Evolutionary conservation across 2,888 invertebrate genomes (phyloP).

Genomic region (Macaria notata): DNA sequence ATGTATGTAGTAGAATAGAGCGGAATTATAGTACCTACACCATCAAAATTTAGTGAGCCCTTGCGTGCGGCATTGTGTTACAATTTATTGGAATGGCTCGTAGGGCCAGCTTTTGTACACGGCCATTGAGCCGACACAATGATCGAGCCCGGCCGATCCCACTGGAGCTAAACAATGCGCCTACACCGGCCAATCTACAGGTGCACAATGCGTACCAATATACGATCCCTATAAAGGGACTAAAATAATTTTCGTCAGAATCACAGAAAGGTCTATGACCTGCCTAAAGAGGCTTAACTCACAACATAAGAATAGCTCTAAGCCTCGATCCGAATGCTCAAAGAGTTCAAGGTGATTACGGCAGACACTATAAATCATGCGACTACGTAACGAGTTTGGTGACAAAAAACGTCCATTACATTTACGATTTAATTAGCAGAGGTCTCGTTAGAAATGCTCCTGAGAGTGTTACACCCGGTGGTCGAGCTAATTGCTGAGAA

Average conservation of each 20-base stretch:
- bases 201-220: conserved; percentile 25
- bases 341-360: conserved; percentile 67
- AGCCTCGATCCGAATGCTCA: conserved; percentile 52
- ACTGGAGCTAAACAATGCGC: conserved; percentile 56
- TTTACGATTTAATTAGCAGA: conserved; percentile 19
- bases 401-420: conserved; percentile 42
- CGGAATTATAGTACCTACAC: too few species aligned
- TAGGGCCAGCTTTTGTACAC: conserved; percentile 57
- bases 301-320: conserved; percentile 49
- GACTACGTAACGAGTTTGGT: conserved; percentile 27
- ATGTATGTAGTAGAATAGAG: too few species aligned
- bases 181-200: conserved; percentile 46
- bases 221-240: conserved; percentile 17
- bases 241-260: conserved; percentile 21
- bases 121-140: conserved; percentile 56
- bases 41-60: conserved; percentile 46
- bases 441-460: conserved; percentile 35
- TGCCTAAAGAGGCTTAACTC: conserved; percentile 41
- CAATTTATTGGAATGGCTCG: conserved; percentile 50
- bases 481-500: conserved; percentile 29
- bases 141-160: conserved; percentile 56
- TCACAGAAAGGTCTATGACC: conserved; percentile 47
- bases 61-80: conserved; percentile 57
- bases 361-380: conserved; percentile 29
- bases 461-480: conserved; percentile 39